Base-by-base conservation (phyloP, 2,797 vertebrate species). In the Esox masquinongy region DNA sequence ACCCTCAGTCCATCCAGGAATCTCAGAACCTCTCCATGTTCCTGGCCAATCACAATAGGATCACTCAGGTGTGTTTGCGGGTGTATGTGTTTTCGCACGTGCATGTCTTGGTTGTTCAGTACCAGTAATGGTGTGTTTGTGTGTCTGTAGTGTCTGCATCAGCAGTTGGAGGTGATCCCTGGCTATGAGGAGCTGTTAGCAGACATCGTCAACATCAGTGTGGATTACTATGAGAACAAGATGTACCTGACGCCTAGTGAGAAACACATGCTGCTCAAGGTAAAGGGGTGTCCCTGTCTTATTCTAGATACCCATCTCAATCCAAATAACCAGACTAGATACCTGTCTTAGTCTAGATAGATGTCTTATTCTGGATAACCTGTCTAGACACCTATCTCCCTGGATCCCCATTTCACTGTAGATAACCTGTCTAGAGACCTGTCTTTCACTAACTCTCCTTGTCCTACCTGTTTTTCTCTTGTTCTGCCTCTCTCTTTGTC, bases 21-120 rank as follows among this genome's bases (percentile, higher is more conserved):
- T 99, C 98, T 16, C 98, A 99, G 94, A 99, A 99, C 80, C 87
- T 99, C 73, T 99, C 98, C 83, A 99, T 99, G 97, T 99, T 99
- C 87, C 93, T 99, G 86, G 98, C 98, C 68, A 99, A 99, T 88
- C 98, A 99, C 92, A 99, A 99, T 93, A 99, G 99, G 91, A 99
- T 99, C 89, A 99, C 98, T 0, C 98, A 99, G 92, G 98, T 98
- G 11, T 11, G 70, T 11, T 5, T 59, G 8, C 19, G 22, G 14
- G 29, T 34, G 9, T 68, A 19, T 39, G 15, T 51, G 7, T 39
- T 15, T 34, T n/a, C 39, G 50, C 3, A 7, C 59, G 12, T 66
- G 47, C 1, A 8, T 47, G 17, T 72, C 15, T 72, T 2, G 7
- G 9, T 2, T 81, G 89, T 99, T 82, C 98, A 98, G 93, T 97